Base-by-base conservation (phyloP, 2,797 vertebrate genomes). In the Channallabes apus region DNA sequence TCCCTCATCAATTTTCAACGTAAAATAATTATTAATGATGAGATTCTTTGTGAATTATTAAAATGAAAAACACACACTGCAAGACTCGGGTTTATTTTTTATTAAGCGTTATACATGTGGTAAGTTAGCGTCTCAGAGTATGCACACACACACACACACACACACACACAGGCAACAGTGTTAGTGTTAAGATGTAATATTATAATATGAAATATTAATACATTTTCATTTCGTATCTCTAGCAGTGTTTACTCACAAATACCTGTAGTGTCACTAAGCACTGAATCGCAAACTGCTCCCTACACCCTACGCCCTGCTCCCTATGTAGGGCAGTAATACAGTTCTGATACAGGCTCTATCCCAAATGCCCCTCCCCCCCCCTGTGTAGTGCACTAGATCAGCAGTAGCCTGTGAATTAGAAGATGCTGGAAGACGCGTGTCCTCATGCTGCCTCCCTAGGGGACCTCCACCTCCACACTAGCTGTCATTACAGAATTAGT, bases 351-450 rank as follows among this genome's bases (percentile, higher is more conserved):
- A 22, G 22, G 38, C 69, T 72, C 20, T 14, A 14, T 72, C 35
- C 38, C n/a, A 41, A 51, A n/a, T 4, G 24, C 5, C 2, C 54
- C 54, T 67, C 41, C 1, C 35, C 35, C 4, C 35, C 56, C 75
- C 59, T 79, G 9, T 7, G 9, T 82, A 82, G 68, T 73, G 68
- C 56, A 83, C 82, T 46, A 46, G 14, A 62, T 22, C 11, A 38
- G 2, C 72, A 35, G 9, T 35, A 24, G 29, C 56, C 75, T 61
- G 76, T 46, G 15, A n/a, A 38, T 79, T 29, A 77, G 54, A 4
- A 75, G 12, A 17, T 35, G 8, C 18, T 35, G 18, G 14, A 79
- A 38, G 35, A n/a, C 58, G 38, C 2, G 11, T 17, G 22, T 27
- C 59, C 24, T 64, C 77, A 41, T 17, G 35, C 59, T 38, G 59